phyloP scores from a whole-genome alignment of 2,797 vertebrate species.

The Sebastes itinus region DNA sequence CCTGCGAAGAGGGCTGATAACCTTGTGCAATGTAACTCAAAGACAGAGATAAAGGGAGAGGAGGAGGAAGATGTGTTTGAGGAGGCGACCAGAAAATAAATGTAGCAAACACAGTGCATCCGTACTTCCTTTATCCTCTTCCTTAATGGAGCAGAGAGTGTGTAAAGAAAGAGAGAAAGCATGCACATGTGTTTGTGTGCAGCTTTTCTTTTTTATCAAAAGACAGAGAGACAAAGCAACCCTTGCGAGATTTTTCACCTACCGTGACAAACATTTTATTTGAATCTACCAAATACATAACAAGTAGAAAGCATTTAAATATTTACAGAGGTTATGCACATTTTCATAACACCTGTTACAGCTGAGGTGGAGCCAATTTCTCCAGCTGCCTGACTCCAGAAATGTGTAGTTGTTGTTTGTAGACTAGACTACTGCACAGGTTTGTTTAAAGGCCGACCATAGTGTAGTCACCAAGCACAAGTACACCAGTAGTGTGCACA shows the following conservation, averaged over 20 bases:
- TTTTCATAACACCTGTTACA: background rate
- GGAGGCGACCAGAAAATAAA: constrained; percentile 18
- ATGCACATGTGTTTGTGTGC: background rate
- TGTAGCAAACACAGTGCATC: constrained; percentile 10
- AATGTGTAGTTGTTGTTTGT: background rate
- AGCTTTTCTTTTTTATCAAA: background rate
- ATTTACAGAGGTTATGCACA: too few relatives aligned
- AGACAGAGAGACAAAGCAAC: background rate
- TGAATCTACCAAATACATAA: background rate
- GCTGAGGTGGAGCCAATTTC: background rate
- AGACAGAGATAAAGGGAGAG: constrained; percentile 31
- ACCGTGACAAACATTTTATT: background rate
- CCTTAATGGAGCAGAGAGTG: background rate
- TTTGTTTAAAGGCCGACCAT: background rate
- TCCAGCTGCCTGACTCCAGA: accelerated
- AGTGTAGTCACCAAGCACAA: background rate
- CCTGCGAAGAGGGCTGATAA: constrained; percentile 58
- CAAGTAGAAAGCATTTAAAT: too few relatives aligned
- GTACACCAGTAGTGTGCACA: background rate
- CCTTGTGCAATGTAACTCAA: constrained; percentile 48
- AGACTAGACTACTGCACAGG: accelerated
- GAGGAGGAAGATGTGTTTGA: constrained; percentile 18
- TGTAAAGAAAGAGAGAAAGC: background rate
- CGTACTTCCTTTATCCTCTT: background rate
- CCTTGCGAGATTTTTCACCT: background rate